Evolutionary conservation across 2,888 invertebrate genomes (phyloP), one percentile per base, ranked within the genome.

Genomic region (Ophion ellenae): DNA sequence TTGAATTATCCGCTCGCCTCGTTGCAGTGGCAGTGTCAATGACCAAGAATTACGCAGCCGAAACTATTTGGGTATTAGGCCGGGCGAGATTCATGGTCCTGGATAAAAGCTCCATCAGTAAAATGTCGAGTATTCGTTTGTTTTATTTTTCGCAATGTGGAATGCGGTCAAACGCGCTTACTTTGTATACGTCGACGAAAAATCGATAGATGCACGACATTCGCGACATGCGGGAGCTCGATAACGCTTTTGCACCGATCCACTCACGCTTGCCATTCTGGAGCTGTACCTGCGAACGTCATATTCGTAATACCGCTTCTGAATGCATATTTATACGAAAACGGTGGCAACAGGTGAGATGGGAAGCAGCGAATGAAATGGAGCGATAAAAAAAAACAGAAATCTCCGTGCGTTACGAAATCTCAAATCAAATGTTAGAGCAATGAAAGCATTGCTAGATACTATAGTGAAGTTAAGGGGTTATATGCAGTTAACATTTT

Each of bases 181-280:
- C 75, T 63, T 45, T 14, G 11, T 63, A 24, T 28, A 17, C 20
- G 40, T 45, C n/a, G 69, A 70, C 69, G 64, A 64, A 81, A 78
- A 74, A 57, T 75, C 78, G 85, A 85, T 85, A 74, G 78, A 81
- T 78, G 73, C 32, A 59, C 53, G 81, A 24, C 74, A 77, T 69
- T 57, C 61, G 57, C 47, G 78, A 83, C 67, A 74, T 59, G 45
- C 45, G 45, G 45, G 66, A n/a, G 74, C 59, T 61, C 61, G 74
- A 74, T 78, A 57, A 74, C 77, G 47, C 67, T 67, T 67, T 24
- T 69, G 24, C 77, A 64, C 57, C 67, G 24, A 64, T 64, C 32
- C 64, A 28, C 71, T 17, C 28, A 24, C 32, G 53, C 9, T 71
- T 57, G 47, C n/a, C 32, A 32, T 57, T 47, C 47, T 24, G 2